These are phyloP conservation scores for Cyphomyrus plagiostoma DNA, from an alignment of 2,113 vertebrate genomes.

Conservation along the genomic window DNA sequence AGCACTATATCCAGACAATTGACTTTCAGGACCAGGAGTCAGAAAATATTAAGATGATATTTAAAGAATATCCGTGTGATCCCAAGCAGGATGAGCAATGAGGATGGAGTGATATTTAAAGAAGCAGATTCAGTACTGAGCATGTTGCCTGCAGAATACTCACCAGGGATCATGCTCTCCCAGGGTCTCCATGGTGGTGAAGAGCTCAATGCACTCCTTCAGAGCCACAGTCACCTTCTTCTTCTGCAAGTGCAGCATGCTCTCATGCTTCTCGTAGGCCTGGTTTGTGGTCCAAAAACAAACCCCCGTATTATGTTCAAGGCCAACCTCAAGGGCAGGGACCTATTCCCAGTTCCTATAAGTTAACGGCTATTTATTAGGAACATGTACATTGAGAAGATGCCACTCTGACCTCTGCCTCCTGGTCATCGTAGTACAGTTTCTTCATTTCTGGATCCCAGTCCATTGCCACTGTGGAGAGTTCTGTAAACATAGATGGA, in stretches of 20 bases:
- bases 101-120: neutral
- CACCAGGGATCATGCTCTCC: slow-evolving; percentile 94
- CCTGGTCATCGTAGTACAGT: slow-evolving; percentile 80
- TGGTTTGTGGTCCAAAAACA: slow-evolving; percentile 34
- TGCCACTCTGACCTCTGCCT: slow-evolving; percentile 74
- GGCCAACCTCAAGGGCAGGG: neutral
- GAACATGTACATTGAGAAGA: neutral
- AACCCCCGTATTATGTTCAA: neutral
- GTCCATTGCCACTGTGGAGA: slow-evolving; percentile 85
- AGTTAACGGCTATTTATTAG: neutral
- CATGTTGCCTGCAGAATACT: slow-evolving; percentile 3
- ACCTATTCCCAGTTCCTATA: neutral
- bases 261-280: slow-evolving; percentile 85
- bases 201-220: slow-evolving; percentile 90
- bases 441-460: slow-evolving; percentile 82
- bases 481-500: slow-evolving; percentile 59
- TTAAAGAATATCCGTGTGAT: neutral
- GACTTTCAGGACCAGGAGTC: neutral
- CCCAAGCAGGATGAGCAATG: neutral
- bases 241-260: slow-evolving; percentile 82
- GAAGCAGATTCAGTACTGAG: neutral
- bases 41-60: neutral
- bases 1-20: neutral
- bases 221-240: slow-evolving; percentile 82
- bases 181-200: slow-evolving; percentile 93